Evolutionary conservation across 1,140 invertebrate species (phyloP), one percentile per base, ranked within the genome.

Genomic region (Hetaerina americana): DNA sequence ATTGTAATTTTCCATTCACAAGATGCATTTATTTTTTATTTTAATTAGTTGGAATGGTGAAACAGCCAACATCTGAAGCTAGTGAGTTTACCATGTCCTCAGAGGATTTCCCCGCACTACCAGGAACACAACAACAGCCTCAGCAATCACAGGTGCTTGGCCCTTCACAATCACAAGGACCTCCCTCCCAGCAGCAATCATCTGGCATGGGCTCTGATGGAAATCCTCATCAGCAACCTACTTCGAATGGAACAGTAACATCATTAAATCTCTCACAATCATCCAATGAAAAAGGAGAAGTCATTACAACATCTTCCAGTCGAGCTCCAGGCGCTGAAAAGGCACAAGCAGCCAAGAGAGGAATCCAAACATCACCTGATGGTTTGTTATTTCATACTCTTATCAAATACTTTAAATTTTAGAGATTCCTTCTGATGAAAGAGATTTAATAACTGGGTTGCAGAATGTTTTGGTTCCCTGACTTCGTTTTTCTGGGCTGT

Each of bases 51-150:
- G 40, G 40, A 5, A 57, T 57, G 40, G 40, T 57, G 1, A 57
- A 57, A 57, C 40, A 57, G 40, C 40, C 40, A 5, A 57, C 40
- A 5, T 57, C 40, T 57, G 93, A 96, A 82, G 87, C 93, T 76
- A 94, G 89, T 77, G 96, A 98, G 82, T 99, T 98, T 83, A 94
- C 93, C 75, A 98, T 99, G 89, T 96, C 95, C 76, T 94, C 91
- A 75, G 97, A 99, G 85, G 97, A 99, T 83, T 99, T 99, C 84
- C 97, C 97, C 75, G 97, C 97, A 78, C 85, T 99, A 81, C 97
- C 89, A 68, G 89, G 88, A 27, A 84, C 87, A 27, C 81, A 82
- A 76, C 82, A 73, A 15, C 40, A 72, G n/a, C 72, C 72, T 57
- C 74, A 71, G 24, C 72, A 81, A 71, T 69, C 75, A 69, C 70